A percentile compares a stretch with the other conserved stretches of the same genome.
Evolutionary conservation across 2,888 invertebrate species (phyloP).

Genomic region (Drosophila incognita): DNA sequence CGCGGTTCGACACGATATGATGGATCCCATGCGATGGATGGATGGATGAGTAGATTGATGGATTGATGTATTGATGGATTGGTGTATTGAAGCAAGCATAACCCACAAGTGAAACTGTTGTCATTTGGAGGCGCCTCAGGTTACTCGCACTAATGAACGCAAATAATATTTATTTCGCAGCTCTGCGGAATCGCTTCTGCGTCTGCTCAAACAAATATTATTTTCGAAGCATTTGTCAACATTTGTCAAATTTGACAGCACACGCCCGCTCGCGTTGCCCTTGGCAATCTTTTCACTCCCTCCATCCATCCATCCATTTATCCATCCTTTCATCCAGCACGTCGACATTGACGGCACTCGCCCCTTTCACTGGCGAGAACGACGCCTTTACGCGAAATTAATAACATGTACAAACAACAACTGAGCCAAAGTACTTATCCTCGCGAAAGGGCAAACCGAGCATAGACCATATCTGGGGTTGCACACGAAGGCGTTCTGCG

Average conservation of each 20-base stretch:
- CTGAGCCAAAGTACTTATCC: constrained; percentile 63
- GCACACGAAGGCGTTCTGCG: constrained; percentile 19
- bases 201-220: constrained; percentile 59
- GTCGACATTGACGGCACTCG: constrained; percentile 58
- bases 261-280: constrained; percentile 60
- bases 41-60: constrained; percentile 25
- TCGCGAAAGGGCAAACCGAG: constrained; percentile 38
- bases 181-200: constrained; percentile 22
- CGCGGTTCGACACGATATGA: constrained; percentile 38
- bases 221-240: constrained; percentile 82
- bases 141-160: constrained; percentile 79
- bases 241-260: constrained; percentile 83
- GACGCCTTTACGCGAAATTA: constrained; percentile 75
- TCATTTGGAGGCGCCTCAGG: constrained; percentile 50
- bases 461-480: constrained; percentile 4
- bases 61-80: constrained; percentile 9
- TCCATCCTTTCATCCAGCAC: constrained; percentile 46
- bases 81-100: constrained; percentile 12
- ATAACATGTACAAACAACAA: constrained; percentile 76
- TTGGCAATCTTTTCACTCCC: constrained; percentile 44
- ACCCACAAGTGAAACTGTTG: constrained; percentile 37
- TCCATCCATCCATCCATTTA: constrained; percentile 22
- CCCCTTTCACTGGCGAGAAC: constrained; percentile 16
- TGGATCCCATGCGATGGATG: constrained; percentile 28
- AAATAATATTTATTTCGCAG: constrained; percentile 72